Evolutionary conservation across 2,888 invertebrate genomes (phyloP).

Genomic region (Hirtodrosophila confusa): DNA sequence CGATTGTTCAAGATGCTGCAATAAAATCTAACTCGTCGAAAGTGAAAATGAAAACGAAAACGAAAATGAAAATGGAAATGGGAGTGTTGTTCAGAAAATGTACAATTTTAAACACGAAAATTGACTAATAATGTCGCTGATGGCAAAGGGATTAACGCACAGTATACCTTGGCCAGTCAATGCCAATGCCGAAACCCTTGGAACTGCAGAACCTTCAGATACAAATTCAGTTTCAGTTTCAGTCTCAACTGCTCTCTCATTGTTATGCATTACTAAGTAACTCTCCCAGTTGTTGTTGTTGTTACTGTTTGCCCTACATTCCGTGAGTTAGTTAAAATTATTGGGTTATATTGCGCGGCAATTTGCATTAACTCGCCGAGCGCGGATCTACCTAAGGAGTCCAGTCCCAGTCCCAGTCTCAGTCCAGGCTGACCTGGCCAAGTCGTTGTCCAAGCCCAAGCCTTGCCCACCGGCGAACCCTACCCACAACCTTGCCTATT

Average conservation of each 20-base stretch:
- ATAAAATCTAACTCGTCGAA: conserved; percentile 81
- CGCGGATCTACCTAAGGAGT: conserved; percentile 27
- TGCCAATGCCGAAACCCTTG: conserved; percentile 33
- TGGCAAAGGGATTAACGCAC: conserved; percentile 80
- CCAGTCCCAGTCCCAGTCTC: too few relatives aligned
- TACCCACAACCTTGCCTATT: conserved; percentile 80
- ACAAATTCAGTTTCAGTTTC: conserved; percentile 12
- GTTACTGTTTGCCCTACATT: conserved; percentile 30
- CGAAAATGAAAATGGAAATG: conserved; percentile 49
- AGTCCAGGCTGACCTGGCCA: background rate
- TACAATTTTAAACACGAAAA: conserved; percentile 60
- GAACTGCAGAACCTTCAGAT: conserved; percentile 12
- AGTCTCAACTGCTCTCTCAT: conserved; percentile 30
- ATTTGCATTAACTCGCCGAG: conserved; percentile 78
- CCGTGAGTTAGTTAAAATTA: conserved; percentile 72
- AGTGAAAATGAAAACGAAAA: conserved; percentile 48
- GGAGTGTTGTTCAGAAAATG: conserved; percentile 14
- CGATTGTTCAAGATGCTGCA: conserved; percentile 83
- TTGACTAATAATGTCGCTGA: conserved; percentile 82
- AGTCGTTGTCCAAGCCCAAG: conserved; percentile 44
- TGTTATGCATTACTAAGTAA: conserved; percentile 76
- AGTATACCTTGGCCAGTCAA: conserved; percentile 27
- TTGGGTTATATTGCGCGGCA: conserved; percentile 81
- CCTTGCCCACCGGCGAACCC: conserved; percentile 65
- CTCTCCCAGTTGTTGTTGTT: conserved; percentile 32